These are phyloP conservation scores for Ctenochaetus hawaiiensis DNA, from an alignment of 2,797 vertebrate species.

Conservation along the genomic window DNA sequence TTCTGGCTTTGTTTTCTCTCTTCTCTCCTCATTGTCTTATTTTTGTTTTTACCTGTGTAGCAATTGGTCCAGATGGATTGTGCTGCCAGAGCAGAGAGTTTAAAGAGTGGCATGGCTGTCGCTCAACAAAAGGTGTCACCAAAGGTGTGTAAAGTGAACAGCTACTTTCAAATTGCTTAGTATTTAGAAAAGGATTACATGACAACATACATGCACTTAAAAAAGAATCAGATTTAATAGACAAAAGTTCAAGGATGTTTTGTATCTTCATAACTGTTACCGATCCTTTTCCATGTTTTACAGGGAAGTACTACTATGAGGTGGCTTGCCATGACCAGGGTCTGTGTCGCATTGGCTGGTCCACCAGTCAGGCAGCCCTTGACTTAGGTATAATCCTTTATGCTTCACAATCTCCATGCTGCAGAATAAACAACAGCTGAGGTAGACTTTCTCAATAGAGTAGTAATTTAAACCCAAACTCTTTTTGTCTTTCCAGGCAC, in stretches of 20 bases:
- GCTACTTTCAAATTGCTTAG: neutral
- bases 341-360: conserved; percentile 96
- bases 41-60: conserved; percentile 75
- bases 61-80: conserved; percentile 94
- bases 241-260: neutral
- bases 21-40: neutral
- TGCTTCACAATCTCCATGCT: neutral
- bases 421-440: neutral
- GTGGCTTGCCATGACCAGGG: conserved; percentile 96
- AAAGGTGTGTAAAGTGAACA: conserved; percentile 87
- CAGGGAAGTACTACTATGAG: conserved; percentile 96
- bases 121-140: conserved; percentile 92
- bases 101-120: conserved; percentile 99
- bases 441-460: neutral
- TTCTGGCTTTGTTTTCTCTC: neutral
- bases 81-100: conserved; percentile 98
- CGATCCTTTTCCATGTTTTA: neutral
- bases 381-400: conserved; percentile 89
- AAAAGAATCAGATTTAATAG: neutral
- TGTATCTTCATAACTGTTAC: neutral
- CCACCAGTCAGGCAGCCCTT: conserved; percentile 92
- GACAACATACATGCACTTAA: neutral
- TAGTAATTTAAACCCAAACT: neutral
- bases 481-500: conserved; percentile 83
- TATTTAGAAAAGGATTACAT: neutral